Percentiles rank a stretch among this genome's conserved stretches.
Evolutionary conservation across 2,797 vertebrate species (phyloP).

Genomic region (Manis javanica): DNA sequence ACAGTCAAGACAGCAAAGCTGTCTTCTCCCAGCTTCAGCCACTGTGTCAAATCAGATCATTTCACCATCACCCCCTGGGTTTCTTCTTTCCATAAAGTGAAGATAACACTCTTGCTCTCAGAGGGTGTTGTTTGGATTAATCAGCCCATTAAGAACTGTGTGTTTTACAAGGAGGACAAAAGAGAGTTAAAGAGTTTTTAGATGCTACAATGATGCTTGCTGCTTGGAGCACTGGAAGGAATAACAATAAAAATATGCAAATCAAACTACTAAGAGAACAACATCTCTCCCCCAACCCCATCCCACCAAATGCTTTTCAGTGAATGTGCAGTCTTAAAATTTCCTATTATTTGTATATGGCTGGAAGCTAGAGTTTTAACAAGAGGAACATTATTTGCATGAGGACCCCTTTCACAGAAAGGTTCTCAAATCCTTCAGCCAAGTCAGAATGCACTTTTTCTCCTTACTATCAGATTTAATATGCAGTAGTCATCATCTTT

Average conservation of each 20-base stretch:
- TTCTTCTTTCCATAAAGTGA: background rate
- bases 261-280: slow-evolving; percentile 49
- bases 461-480: background rate
- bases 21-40: background rate
- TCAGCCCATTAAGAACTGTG: background rate
- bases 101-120: background rate
- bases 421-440: background rate
- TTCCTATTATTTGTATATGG: background rate
- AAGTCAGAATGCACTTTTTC: background rate
- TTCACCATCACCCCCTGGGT: background rate
- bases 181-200: background rate
- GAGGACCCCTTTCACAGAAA: background rate
- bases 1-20: background rate
- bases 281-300: background rate
- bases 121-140: background rate
- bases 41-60: background rate
- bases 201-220: background rate
- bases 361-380: background rate
- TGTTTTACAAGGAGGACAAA: slow-evolving; percentile 26
- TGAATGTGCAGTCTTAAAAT: slow-evolving; percentile 21
- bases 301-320: slow-evolving; percentile 1
- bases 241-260: slow-evolving; percentile 40
- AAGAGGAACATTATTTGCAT: background rate
- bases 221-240: slow-evolving; percentile 19
- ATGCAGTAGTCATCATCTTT: background rate